Evolutionary conservation across 2,888 invertebrate genomes (phyloP).

Genomic region (Sarcophaga caerulescens): DNA sequence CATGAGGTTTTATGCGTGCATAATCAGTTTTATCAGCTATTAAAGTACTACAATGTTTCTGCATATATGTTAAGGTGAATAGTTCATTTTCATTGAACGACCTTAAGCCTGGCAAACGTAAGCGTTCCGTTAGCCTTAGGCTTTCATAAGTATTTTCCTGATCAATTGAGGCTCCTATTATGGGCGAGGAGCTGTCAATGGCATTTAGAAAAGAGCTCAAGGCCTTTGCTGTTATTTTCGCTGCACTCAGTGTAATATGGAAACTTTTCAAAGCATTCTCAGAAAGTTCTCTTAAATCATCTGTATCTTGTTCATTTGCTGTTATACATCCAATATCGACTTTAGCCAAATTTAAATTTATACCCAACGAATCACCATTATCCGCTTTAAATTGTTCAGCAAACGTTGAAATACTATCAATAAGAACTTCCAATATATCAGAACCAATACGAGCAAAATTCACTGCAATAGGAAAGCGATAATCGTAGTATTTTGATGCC

Average conservation of each 20-base stretch:
- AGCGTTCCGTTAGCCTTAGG: slow-evolving; percentile 75
- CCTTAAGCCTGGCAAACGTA: slow-evolving; percentile 78
- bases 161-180: slow-evolving; percentile 77
- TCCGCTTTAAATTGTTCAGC: slow-evolving; percentile 78
- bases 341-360: slow-evolving; percentile 73
- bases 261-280: slow-evolving; percentile 75
- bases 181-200: slow-evolving; percentile 76
- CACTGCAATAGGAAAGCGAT: slow-evolving; percentile 78
- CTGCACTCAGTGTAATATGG: slow-evolving; percentile 78
- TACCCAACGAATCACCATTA: slow-evolving; percentile 58
- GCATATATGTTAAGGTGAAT: slow-evolving; percentile 79
- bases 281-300: slow-evolving; percentile 73
- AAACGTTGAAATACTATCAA: slow-evolving; percentile 76
- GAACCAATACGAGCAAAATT: slow-evolving; percentile 80
- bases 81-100: slow-evolving; percentile 79
- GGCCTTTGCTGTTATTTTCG: slow-evolving; percentile 77
- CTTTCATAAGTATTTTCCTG: slow-evolving; percentile 77
- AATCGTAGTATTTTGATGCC: slow-evolving; percentile 77
- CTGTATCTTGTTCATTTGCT: slow-evolving; percentile 70
- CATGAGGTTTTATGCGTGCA: slow-evolving; percentile 79
- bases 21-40: slow-evolving; percentile 78
- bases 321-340: slow-evolving; percentile 74
- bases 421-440: slow-evolving; percentile 78
- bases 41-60: slow-evolving; percentile 80
- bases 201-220: slow-evolving; percentile 76